phyloP scores from a whole-genome alignment of 2,797 vertebrate genomes.

The Luscinia megarhynchos region DNA sequence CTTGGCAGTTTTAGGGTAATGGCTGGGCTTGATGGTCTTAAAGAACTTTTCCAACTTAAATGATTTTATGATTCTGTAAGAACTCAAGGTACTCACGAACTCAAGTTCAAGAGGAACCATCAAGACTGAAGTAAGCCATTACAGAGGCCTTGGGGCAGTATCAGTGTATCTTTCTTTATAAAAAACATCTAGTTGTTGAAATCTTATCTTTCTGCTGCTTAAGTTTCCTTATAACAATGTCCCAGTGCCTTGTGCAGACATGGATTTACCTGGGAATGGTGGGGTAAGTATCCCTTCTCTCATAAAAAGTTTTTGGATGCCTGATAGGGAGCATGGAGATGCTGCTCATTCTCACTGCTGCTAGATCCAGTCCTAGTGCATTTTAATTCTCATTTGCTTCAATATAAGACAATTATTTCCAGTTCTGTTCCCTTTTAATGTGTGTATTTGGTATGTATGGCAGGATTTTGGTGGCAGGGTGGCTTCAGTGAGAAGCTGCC shows the following conservation, averaged over 20 bases:
- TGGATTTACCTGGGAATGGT: neutral
- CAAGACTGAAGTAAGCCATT: neutral
- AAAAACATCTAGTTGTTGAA: neutral
- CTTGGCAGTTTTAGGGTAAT: neutral
- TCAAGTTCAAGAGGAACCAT: neutral
- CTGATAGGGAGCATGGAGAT: neutral
- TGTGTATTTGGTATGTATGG: neutral
- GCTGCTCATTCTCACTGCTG: neutral
- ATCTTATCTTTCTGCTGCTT: neutral
- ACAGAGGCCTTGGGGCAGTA: neutral
- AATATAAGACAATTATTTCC: neutral
- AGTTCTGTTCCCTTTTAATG: neutral
- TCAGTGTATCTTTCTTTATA: neutral
- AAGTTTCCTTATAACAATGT: neutral
- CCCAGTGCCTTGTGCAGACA: neutral
- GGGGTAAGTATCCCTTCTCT: neutral
- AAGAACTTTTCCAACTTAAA: neutral
- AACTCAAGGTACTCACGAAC: neutral
- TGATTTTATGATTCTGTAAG: neutral
- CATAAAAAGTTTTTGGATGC: neutral
- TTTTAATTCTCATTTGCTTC: neutral
- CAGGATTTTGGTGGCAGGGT: neutral
- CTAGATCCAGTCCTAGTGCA: neutral
- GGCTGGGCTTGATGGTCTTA: neutral
- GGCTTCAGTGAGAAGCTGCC: neutral